Percentiles rank a stretch among this genome's conserved stretches.
Evolutionary conservation across 23 tunicate genomes (phyloP).

Genomic region (Ciona savignyi): DNA sequence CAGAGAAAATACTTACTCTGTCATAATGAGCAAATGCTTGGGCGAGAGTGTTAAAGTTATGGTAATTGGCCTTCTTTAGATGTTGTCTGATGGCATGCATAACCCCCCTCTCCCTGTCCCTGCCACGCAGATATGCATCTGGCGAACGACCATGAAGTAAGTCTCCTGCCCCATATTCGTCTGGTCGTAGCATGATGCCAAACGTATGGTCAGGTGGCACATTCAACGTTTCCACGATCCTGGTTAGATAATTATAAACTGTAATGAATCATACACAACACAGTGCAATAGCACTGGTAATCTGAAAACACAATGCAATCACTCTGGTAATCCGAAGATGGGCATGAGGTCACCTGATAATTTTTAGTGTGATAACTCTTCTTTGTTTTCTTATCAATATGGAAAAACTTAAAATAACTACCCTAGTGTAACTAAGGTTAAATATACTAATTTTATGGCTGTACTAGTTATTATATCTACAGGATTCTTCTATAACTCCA

Average conservation of each 20-base stretch:
- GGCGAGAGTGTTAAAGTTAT: slow-evolving; percentile 71
- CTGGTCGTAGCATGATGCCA: slow-evolving; percentile 90
- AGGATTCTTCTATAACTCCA: no score
- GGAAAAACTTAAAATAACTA: no score
- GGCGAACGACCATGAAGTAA: slow-evolving; percentile 82
- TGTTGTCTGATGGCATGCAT: slow-evolving; percentile 94
- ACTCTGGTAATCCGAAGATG: no score
- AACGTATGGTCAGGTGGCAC: slow-evolving; percentile 73
- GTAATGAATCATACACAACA: no score
- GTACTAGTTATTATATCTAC: no score
- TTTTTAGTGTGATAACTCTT: no score
- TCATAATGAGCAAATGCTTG: slow-evolving; percentile 89
- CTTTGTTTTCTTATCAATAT: no score
- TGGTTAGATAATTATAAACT: background rate
- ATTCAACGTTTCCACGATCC: slow-evolving; percentile 65
- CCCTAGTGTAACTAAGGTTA: no score
- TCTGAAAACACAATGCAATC: no score
- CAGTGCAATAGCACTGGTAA: no score
- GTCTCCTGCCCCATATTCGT: slow-evolving; percentile 96
- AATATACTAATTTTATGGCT: no score
- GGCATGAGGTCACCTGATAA: no score
- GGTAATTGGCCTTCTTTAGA: slow-evolving; percentile 88
- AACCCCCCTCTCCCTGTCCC: slow-evolving; percentile 81
- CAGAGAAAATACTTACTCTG: slow-evolving; percentile 27
- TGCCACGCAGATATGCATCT: slow-evolving; percentile 66